Conservation (phyloP, 1,140 invertebrate species). For the Mercenaria mercenaria region DNA sequence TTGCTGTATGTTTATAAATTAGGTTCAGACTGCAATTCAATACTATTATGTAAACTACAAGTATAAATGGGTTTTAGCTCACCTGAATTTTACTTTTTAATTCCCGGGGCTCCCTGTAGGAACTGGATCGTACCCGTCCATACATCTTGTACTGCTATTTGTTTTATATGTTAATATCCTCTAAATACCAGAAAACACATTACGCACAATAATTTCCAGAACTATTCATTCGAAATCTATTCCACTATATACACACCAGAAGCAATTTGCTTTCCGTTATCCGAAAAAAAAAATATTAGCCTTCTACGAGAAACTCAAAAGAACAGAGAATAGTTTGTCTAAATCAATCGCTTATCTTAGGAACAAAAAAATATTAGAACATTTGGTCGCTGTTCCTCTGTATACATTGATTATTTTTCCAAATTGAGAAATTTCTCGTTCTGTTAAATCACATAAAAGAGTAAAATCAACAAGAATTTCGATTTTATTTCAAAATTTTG, state of each 20-base stretch:
- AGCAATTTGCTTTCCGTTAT: not conserved
- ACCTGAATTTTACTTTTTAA: conserved; percentile 30
- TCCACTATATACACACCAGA: not conserved
- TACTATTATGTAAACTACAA: too few species aligned
- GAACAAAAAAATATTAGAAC: too few species aligned
- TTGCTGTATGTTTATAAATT: too few species aligned
- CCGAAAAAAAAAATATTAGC: conserved; percentile 3
- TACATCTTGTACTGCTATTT: not conserved
- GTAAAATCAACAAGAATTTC: not conserved
- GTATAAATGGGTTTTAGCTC: too few species aligned
- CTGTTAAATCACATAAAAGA: not conserved
- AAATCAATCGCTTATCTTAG: too few species aligned
- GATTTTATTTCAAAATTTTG: not conserved
- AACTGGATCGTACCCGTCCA: not conserved
- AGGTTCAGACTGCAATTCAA: too few species aligned
- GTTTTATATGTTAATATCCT: not conserved
- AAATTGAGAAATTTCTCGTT: not conserved
- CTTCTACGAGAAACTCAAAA: not conserved
- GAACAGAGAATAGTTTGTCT: too few species aligned
- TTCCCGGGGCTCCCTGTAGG: conserved; percentile 13
- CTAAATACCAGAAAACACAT: not conserved
- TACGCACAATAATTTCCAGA: not conserved
- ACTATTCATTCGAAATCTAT: not conserved
- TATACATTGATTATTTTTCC: too few species aligned
- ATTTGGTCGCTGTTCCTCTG: too few species aligned